Percentiles rank a stretch among this genome's conserved stretches.
These are phyloP conservation scores for Linepithema humile DNA, from an alignment of 1,140 invertebrate genomes.

Conservation along the genomic window DNA sequence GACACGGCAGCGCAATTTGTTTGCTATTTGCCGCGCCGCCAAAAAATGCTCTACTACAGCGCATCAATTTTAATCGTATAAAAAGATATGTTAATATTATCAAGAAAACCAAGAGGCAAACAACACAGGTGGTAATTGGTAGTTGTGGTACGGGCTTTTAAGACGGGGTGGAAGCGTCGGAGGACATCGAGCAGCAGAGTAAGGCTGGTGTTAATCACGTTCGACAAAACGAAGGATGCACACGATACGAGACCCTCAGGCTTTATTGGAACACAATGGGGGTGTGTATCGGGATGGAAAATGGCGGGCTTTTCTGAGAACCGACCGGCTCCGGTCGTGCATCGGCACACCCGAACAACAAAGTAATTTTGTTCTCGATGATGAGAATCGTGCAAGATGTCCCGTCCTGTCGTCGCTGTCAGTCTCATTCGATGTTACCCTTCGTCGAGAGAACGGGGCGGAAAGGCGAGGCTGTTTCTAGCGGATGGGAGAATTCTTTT, in stretches of 20 bases:
- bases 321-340: slow-evolving; percentile 53
- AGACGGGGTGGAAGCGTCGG: slow-evolving; percentile 53
- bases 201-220: slow-evolving; percentile 65
- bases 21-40: slow-evolving; percentile 50
- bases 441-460: slow-evolving; percentile 57
- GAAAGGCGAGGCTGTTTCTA: slow-evolving; percentile 16
- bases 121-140: slow-evolving; percentile 72
- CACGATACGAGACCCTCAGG: slow-evolving; percentile 64
- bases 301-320: slow-evolving; percentile 28
- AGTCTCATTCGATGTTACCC: slow-evolving; percentile 65
- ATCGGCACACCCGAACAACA: slow-evolving; percentile 18
- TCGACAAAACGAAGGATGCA: slow-evolving; percentile 65
- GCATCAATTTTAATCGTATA: slow-evolving; percentile 60
- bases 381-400: slow-evolving; percentile 57
- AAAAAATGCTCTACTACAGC: slow-evolving; percentile 63
- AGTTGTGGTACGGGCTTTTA: slow-evolving; percentile 15
- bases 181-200: slow-evolving; percentile 59
- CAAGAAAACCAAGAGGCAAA: slow-evolving; percentile 81
- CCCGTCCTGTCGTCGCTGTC: slow-evolving; percentile 44
- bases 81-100: slow-evolving; percentile 75
- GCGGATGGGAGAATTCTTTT: slow-evolving; percentile 10
- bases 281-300: neutral
- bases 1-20: neutral
- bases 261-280: slow-evolving; percentile 29
- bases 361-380: slow-evolving; percentile 14